Evolutionary conservation across 2,888 invertebrate genomes (phyloP), one percentile per base, ranked within the genome.

Genomic region (Caenorhabditis drosophilae): DNA sequence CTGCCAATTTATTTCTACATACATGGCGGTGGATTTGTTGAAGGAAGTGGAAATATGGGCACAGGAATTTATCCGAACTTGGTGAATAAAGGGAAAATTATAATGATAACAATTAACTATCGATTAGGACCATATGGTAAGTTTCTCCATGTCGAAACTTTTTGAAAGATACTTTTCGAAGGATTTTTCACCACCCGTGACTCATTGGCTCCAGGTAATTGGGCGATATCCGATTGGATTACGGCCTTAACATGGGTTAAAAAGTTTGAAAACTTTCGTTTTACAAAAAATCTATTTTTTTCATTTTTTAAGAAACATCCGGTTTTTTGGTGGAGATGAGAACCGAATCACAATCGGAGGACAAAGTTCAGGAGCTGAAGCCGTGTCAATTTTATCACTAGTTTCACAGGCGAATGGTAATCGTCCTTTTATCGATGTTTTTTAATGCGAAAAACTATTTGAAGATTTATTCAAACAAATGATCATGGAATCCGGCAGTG

Each of bases 81-180:
- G 4, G 59, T 71, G 7, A 59, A 71, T 45, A 54, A 55, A 16
- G 71, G 71, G 23, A 51, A 44, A 0, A 52, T 70, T 20, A 47
- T 71, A 1, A 9, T 71, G 53, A 68, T 71, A 0, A 55, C 64
- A 1, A 42, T 68, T 34, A 71, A 71, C 38, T 71, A 71, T n/a
- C 45, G 71, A 41, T 23, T 71, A 12, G 71, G 71, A 48, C 67
- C 71, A n/a, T 68, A 68, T 42, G 71, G n/a, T n/a, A n/a, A n/a
- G n/a, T n/a, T n/a, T n/a, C n/a, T n/a, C n/a, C n/a, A n/a, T n/a
- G n/a, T n/a, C n/a, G n/a, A n/a, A n/a, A n/a, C n/a, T n/a, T n/a
- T n/a, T n/a, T n/a, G n/a, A n/a, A n/a, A n/a, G n/a, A n/a, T n/a
- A n/a, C n/a, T n/a, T n/a, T n/a, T n/a, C n/a, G n/a, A n/a, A n/a